These are phyloP conservation scores for Electrona antarctica DNA, from an alignment of 2,113 vertebrate genomes.

Conservation along the genomic window DNA sequence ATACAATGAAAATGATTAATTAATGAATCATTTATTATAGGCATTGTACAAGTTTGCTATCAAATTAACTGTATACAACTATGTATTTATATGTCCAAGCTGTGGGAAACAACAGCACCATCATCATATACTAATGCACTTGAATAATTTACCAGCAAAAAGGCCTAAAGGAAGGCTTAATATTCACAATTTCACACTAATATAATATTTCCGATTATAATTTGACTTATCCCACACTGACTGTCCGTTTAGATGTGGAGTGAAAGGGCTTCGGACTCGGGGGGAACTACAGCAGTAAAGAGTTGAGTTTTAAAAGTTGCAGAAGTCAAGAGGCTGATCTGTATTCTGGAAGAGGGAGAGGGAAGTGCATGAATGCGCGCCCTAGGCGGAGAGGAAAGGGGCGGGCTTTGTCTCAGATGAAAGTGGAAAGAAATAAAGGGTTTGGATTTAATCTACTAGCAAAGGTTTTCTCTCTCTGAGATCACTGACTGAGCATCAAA, in stretches of 20 bases:
- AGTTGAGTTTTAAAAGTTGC: conserved; percentile 36
- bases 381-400: conserved; percentile 80
- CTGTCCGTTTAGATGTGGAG: conserved; percentile 2
- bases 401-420: conserved; percentile 92
- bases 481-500: conserved; percentile 67
- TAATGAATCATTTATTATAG: too few relatives aligned
- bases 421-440: conserved; percentile 95
- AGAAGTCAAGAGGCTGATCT: conserved; percentile 76
- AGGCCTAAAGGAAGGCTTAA: too few relatives aligned
- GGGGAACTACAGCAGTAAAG: conserved; percentile 20
- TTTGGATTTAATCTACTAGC: conserved; percentile 93
- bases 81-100: too few relatives aligned
- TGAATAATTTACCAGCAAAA: too few relatives aligned
- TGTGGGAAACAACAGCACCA: too few relatives aligned
- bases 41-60: too few relatives aligned
- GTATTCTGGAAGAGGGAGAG: conserved; percentile 76
- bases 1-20: background rate
- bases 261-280: conserved; percentile 29
- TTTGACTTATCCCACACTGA: background rate
- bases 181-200: too few relatives aligned
- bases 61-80: too few relatives aligned
- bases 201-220: background rate
- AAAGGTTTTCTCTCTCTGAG: conserved; percentile 83
- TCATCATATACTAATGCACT: too few relatives aligned
- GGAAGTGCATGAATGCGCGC: conserved; percentile 72